Evolutionary conservation across 1,140 invertebrate species (phyloP), one percentile per base, ranked within the genome.

Genomic region (Drosophila triauraria): DNA sequence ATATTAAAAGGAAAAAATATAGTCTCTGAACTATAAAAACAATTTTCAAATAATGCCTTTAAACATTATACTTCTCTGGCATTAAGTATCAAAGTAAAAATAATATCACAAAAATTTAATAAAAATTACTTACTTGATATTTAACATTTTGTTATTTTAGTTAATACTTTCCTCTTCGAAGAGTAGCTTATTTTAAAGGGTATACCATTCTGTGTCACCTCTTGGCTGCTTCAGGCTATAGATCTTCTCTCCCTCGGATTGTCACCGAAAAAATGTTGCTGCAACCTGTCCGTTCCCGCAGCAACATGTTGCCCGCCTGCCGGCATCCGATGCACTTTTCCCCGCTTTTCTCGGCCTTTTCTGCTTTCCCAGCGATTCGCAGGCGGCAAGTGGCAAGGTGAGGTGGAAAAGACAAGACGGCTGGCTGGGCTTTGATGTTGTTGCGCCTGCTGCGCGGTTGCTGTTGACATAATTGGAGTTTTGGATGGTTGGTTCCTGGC

Each of bases 381-480:
- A 30, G 27, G 27, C 27, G 27, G 27, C 27, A 30, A 30, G 27
- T 30, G 44, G 50, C 10, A 51, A 30, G 54, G 56, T 51, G 57
- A 54, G 69, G 68, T 56, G 62, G 15, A 42, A 32, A 54, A 63
- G 70, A 57, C 48, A 58, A 27, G 62, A 61, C 81, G 79, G 59
- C 74, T 74, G 74, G 47, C 74, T 67, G 25, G 51, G 83, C 83
- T 86, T 88, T 88, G 85, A 90, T 88, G 84, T 88, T 88, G 84
- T 88, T 84, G 80, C 65, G 72, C 72, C 74, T 81, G 78, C 78
- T 68, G 85, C 71, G 75, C 75, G 75, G 81, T 88, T 90, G 85
- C 81, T 90, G 86, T 90, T 90, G 85, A 90, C 85, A 90, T 88
- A 88, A 88, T 90, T 88, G 85, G 85, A 88, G 69, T 90, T 88